Conservation (phyloP, 2,888 invertebrate genomes). For the Catotricha subobsoleta region DNA sequence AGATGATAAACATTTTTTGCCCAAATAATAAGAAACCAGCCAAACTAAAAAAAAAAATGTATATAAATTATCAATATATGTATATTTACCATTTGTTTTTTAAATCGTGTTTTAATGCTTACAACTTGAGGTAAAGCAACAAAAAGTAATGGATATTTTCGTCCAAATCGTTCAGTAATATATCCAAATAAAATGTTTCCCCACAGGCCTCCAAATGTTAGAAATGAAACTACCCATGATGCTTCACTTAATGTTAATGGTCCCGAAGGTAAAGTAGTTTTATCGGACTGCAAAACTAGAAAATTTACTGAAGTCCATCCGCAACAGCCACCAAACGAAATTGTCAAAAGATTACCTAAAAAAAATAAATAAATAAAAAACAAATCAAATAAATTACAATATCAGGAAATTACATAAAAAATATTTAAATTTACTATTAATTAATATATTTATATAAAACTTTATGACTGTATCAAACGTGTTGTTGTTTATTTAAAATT, state of each 20-base stretch:
- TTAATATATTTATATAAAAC: too few relatives aligned
- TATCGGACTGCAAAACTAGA: slow-evolving; percentile 18
- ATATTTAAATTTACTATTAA: too few relatives aligned
- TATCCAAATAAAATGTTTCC: slow-evolving; percentile 9
- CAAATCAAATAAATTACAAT: too few relatives aligned
- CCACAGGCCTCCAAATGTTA: slow-evolving; percentile 9
- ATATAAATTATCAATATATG: too few relatives aligned
- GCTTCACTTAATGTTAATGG: slow-evolving; percentile 15
- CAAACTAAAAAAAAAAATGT: neutral
- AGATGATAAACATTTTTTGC: slow-evolving; percentile 10
- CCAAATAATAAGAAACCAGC: neutral
- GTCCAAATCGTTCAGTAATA: slow-evolving; percentile 8
- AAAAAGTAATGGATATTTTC: slow-evolving; percentile 6
- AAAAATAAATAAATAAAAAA: too few relatives aligned
- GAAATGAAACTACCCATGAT: slow-evolving; percentile 8
- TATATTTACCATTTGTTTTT: too few relatives aligned
- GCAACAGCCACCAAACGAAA: slow-evolving; percentile 5
- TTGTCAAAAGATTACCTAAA: too few relatives aligned
- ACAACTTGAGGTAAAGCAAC: slow-evolving; percentile 9
- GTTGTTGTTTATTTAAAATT: too few relatives aligned
- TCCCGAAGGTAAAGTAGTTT: slow-evolving; percentile 21
- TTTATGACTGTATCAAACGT: too few relatives aligned
- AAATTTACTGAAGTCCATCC: slow-evolving; percentile 27
- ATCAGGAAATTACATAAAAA: too few relatives aligned
- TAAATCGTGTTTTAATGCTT: too few relatives aligned